A percentile compares a stretch with the other conserved stretches of the same genome.
phyloP scores from a whole-genome alignment of 2,113 vertebrate species.

The Etia nguti region DNA sequence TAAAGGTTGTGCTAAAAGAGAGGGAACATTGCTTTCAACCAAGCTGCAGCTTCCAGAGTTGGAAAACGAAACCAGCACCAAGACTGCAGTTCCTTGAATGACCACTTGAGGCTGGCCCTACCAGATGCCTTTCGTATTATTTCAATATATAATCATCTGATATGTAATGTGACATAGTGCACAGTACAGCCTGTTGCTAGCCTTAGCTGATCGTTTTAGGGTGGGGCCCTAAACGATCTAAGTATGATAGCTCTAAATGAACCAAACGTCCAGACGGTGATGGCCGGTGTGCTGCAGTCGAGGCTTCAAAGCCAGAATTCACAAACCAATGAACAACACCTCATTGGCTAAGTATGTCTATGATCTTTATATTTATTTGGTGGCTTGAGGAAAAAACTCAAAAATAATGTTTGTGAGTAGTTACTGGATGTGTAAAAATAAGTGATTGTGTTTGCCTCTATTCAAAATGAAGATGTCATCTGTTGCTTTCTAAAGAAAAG shows the following conservation, averaged over 20 bases:
- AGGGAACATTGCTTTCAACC: background rate
- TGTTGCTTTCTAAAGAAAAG: background rate
- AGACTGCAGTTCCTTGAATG: background rate
- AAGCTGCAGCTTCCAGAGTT: background rate
- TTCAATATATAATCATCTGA: background rate
- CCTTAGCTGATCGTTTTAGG: accelerated
- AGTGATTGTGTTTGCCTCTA: background rate
- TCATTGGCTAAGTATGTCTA: background rate
- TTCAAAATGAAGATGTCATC: background rate
- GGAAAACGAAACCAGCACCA: background rate
- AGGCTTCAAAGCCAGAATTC: background rate
- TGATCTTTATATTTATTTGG: background rate
- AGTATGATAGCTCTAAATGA: background rate
- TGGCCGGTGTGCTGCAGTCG: accelerated
- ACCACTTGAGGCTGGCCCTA: background rate
- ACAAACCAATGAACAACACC: background rate
- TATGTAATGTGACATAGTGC: background rate
- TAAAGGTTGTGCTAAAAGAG: background rate
- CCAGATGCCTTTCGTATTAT: background rate
- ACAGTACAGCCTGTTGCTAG: background rate
- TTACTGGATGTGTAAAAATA: background rate
- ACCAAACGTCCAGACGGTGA: background rate
- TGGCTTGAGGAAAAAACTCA: background rate
- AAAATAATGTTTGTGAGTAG: background rate
- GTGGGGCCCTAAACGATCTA: background rate